These are phyloP conservation scores for Sardina pilchardus DNA, from an alignment of 2,113 vertebrate genomes.

Conservation along the genomic window DNA sequence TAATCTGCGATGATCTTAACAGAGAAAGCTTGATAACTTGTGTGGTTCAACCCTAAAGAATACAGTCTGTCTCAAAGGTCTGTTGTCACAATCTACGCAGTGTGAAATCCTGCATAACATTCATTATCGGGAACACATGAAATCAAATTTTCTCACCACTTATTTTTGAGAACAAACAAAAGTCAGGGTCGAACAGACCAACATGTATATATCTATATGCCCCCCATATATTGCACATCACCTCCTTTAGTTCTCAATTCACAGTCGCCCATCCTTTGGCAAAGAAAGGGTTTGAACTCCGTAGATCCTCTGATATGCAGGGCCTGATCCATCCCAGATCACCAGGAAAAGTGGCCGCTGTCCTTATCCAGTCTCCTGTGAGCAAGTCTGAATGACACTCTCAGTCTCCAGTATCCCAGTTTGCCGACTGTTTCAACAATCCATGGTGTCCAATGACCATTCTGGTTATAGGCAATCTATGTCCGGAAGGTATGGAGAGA, in stretches of 20 bases:
- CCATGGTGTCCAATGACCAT: too few relatives aligned
- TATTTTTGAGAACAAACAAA: background rate
- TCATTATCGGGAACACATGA: constrained; percentile 43
- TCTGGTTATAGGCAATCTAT: background rate
- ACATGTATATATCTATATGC: constrained; percentile 4
- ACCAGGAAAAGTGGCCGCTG: background rate
- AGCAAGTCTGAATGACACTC: background rate
- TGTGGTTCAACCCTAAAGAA: background rate
- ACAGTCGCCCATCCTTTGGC: constrained; percentile 8
- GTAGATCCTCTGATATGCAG: background rate
- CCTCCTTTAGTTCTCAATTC: background rate
- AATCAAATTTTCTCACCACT: constrained; percentile 17
- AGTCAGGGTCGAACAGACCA: background rate
- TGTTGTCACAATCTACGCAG: background rate
- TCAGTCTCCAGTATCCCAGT: background rate
- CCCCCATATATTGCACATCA: background rate
- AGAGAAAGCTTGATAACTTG: constrained; percentile 4
- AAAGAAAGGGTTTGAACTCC: background rate
- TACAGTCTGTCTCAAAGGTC: background rate
- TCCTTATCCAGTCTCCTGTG: background rate
- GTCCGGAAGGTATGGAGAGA: background rate
- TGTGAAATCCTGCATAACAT: constrained; percentile 41
- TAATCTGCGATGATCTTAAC: background rate
- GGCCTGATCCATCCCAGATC: background rate
- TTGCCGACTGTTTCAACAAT: background rate